Evolutionary conservation across 1,140 invertebrate species (phyloP).

Genomic region (Drosophila neocordata): DNA sequence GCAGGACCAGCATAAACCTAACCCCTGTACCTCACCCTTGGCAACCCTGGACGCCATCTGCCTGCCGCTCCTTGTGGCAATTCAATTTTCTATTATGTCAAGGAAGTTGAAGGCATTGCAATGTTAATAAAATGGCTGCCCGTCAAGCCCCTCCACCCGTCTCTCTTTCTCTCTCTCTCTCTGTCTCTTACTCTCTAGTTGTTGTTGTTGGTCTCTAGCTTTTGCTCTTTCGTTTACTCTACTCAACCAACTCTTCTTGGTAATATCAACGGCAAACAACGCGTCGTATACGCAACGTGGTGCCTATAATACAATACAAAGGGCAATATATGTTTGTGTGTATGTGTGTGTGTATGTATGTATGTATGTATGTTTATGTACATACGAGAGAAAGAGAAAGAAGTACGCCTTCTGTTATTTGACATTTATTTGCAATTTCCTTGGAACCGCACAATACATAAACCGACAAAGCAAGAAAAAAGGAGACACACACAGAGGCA

Average conservation of each 20-base stretch:
- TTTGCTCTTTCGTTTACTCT: not conserved
- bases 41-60: slow-evolving; percentile 2
- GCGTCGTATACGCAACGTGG: slow-evolving; percentile 70
- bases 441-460: slow-evolving; percentile 19
- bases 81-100: slow-evolving; percentile 80
- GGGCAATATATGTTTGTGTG: slow-evolving; percentile 20
- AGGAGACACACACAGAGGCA: not conserved
- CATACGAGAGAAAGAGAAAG: not conserved
- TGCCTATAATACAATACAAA: slow-evolving; percentile 61
- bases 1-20: slow-evolving; percentile 35
- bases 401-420: slow-evolving; percentile 61
- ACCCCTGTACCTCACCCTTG: not conserved
- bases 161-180: not conserved
- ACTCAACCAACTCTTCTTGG: not conserved
- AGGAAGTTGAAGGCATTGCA: slow-evolving; percentile 73
- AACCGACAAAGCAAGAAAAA: slow-evolving; percentile 7
- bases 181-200: not conserved
- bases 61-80: slow-evolving; percentile 50
- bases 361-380: not conserved
- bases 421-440: slow-evolving; percentile 81
- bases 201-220: not conserved
- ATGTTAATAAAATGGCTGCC: slow-evolving; percentile 71
- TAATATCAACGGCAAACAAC: slow-evolving; percentile 26
- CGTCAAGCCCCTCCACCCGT: not conserved
- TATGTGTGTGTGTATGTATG: not conserved